Evolutionary conservation across 1,140 invertebrate genomes (phyloP), one percentile per base, ranked within the genome.

Genomic region (Harpegnathos saltator): DNA sequence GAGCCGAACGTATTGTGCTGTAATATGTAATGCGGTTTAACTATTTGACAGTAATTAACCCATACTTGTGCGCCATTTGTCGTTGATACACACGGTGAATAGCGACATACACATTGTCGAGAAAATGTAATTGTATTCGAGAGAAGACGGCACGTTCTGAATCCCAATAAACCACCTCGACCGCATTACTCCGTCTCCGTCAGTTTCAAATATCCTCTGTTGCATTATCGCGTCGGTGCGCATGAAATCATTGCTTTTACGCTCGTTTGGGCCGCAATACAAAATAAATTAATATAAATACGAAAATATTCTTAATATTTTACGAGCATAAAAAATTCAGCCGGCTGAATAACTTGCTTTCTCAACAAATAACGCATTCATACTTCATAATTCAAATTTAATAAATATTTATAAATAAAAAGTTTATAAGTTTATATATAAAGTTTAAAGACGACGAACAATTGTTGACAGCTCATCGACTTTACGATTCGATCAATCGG

Each of bases 121-220:
- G 75, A 58, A 77, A 58, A 71, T 59, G 17, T n/a, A 80, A 58
- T 69, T 78, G 62, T 68, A 62, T 69, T 58, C 14, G 12, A 44
- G 52, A 9, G 33, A 80, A 48, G 24, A 48, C 14, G 0, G 24
- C 24, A 19, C 15, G 48, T 71, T 80, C 65, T 29, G 50, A 78
- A 69, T 78, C 63, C 52, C 63, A 78, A 78, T 78, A 80, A 71
- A 59, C 52, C 65, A 22, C 33, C 44, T 26, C 54, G 52, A 58
- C 33, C 50, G n/a, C 52, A 59, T 69, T 58, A 71, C 48, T 59
- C 52, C 26, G 22, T 69, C 33, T 56, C 22, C 15, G 11, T 38
- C 9, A 26, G 19, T 56, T 26, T 80, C 38, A 33, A 69, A 44
- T 50, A 29, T 0, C 11, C 56, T 73, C 26, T 74, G 12, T 19